These are phyloP conservation scores for Poeciliopsis paucimaculata DNA, from an alignment of 2,797 vertebrate genomes.

Conservation along the genomic window DNA sequence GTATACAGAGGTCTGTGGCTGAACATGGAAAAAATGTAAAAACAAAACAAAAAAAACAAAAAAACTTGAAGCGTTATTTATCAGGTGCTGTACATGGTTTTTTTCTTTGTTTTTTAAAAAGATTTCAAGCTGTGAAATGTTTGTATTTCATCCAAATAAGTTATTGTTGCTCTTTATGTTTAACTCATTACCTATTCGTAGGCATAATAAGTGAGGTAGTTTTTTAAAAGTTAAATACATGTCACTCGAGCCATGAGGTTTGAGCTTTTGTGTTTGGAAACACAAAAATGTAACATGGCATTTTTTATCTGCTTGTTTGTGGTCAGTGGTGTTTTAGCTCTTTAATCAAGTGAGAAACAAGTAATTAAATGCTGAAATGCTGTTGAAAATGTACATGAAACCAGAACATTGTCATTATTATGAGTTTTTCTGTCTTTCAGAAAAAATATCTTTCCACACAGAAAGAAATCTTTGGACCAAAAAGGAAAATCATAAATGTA, in stretches of 20 bases:
- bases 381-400: constrained; percentile 1
- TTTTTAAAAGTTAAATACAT: background rate
- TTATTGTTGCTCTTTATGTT: background rate
- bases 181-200: background rate
- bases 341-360: background rate
- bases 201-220: background rate
- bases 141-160: background rate
- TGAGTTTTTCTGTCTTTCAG: constrained; percentile 33
- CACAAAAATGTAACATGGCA: background rate
- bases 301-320: background rate
- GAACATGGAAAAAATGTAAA: background rate
- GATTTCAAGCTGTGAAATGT: background rate
- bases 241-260: background rate
- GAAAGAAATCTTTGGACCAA: constrained; percentile 57
- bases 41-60: background rate
- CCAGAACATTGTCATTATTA: background rate
- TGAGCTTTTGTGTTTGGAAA: background rate
- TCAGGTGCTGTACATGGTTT: background rate
- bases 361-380: background rate
- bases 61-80: background rate
- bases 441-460: constrained; percentile 44
- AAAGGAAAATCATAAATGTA: constrained; percentile 64
- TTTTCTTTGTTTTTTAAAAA: background rate
- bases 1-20: background rate
- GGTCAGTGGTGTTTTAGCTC: background rate